These are phyloP conservation scores for Oncorhynchus mykiss DNA, from an alignment of 2,113 vertebrate genomes.

Conservation along the genomic window DNA sequence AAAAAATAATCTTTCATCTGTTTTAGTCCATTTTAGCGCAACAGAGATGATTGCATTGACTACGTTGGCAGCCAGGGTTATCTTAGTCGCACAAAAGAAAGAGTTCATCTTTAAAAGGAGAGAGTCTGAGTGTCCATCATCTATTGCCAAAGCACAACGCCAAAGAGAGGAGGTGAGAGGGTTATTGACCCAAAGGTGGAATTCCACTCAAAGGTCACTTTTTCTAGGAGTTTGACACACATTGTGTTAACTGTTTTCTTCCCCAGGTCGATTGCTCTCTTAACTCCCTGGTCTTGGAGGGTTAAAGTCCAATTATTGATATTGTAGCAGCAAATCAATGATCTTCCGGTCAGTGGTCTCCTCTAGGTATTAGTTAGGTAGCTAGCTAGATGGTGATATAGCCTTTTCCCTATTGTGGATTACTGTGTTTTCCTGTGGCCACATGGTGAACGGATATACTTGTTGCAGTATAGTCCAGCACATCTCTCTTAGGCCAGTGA, in stretches of 20 bases:
- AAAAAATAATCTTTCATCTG: conserved; percentile 65
- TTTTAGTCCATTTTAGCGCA: conserved; percentile 41
- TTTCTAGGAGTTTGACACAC: conserved; percentile 49
- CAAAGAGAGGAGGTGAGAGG: conserved; percentile 36
- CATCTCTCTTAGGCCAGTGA: no score
- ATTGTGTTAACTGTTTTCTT: neutral
- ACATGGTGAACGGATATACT: no score
- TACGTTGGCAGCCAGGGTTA: conserved; percentile 47
- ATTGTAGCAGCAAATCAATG: conserved; percentile 4
- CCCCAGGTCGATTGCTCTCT: neutral
- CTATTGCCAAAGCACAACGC: conserved; percentile 55
- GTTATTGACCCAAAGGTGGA: conserved; percentile 60
- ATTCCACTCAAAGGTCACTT: conserved; percentile 24
- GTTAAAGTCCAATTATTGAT: neutral
- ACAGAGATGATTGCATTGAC: conserved; percentile 61
- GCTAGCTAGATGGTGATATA: neutral
- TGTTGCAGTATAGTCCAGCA: no score
- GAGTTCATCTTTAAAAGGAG: conserved; percentile 41
- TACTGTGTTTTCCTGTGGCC: no score
- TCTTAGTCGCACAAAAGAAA: conserved; percentile 58
- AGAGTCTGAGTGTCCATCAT: conserved; percentile 62
- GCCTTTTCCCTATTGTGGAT: neutral
- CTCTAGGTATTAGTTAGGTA: conserved; percentile 7
- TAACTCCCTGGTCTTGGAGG: conserved; percentile 3
- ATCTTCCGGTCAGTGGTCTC: neutral